phyloP scores from a whole-genome alignment of 2,888 invertebrate species.

The Hoplodrina blanda region DNA sequence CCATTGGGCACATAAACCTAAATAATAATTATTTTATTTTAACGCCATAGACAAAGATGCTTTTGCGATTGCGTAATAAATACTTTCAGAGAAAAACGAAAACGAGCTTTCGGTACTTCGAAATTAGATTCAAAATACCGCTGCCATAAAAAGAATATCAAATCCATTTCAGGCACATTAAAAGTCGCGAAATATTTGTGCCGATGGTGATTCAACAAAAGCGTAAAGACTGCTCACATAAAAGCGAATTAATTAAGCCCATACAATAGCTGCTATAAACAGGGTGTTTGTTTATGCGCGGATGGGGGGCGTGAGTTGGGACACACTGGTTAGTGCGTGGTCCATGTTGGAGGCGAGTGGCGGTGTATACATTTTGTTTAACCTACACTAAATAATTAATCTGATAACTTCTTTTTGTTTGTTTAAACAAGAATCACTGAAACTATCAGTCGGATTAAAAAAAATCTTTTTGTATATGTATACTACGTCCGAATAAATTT shows the following conservation, averaged over 20 bases:
- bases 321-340: constrained; percentile 44
- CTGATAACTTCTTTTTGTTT: too few relatives aligned
- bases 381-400: too few relatives aligned
- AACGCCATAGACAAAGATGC: neutral
- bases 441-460: too few relatives aligned
- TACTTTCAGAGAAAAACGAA: neutral
- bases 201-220: constrained; percentile 73
- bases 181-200: constrained; percentile 62
- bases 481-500: too few relatives aligned
- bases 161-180: constrained; percentile 45
- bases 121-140: constrained; percentile 4
- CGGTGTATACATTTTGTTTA: neutral
- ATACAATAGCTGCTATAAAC: constrained; percentile 81
- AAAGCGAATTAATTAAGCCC: constrained; percentile 87
- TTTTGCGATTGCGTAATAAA: neutral
- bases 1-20: neutral
- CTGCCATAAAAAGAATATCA: constrained; percentile 20
- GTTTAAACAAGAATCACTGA: too few relatives aligned
- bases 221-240: constrained; percentile 76
- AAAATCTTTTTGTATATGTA: too few relatives aligned
- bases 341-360: constrained; percentile 20
- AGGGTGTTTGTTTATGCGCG: constrained; percentile 77
- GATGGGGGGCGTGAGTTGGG: constrained; percentile 62
- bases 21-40: neutral
- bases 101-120: neutral